A percentile compares a stretch with the other conserved stretches of the same genome.
These are phyloP conservation scores for Andricus grossulariae DNA, from an alignment of 1,140 invertebrate species.

Conservation along the genomic window DNA sequence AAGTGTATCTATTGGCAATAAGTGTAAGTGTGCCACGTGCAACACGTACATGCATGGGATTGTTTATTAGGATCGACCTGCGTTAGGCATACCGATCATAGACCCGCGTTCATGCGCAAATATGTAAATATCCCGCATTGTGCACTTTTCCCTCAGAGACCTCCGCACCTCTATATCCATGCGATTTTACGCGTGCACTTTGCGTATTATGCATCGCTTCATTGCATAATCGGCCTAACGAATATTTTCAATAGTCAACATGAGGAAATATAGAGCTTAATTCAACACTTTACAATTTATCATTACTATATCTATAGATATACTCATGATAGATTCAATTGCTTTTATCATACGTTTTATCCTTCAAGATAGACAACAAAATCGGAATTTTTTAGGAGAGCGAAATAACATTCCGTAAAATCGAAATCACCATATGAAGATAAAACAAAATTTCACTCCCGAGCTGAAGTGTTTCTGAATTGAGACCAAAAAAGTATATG, in stretches of 20 bases:
- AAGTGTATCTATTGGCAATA: background rate
- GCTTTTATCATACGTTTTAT: too few species aligned
- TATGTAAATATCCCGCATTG: constrained; percentile 42
- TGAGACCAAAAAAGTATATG: too few species aligned
- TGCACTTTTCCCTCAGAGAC: constrained; percentile 4
- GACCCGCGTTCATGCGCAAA: constrained; percentile 34
- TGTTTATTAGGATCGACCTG: constrained; percentile 26
- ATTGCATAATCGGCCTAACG: constrained; percentile 34
- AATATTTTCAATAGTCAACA: constrained; percentile 32
- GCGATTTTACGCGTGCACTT: background rate
- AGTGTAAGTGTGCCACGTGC: constrained; percentile 35
- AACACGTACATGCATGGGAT: background rate
- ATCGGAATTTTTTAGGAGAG: too few species aligned
- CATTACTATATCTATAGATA: too few species aligned
- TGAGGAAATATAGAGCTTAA: background rate
- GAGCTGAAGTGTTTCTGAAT: too few species aligned
- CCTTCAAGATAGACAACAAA: too few species aligned
- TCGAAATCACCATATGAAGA: too few species aligned
- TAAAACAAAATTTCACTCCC: too few species aligned
- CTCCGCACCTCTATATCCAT: constrained; percentile 3
- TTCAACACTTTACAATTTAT: too few species aligned
- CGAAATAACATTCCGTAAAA: too few species aligned
- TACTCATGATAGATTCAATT: too few species aligned
- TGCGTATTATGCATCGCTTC: constrained; percentile 32
- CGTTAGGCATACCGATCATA: constrained; percentile 30